phyloP scores from a whole-genome alignment of 2,113 vertebrate species.

The Mustela nigripes region DNA sequence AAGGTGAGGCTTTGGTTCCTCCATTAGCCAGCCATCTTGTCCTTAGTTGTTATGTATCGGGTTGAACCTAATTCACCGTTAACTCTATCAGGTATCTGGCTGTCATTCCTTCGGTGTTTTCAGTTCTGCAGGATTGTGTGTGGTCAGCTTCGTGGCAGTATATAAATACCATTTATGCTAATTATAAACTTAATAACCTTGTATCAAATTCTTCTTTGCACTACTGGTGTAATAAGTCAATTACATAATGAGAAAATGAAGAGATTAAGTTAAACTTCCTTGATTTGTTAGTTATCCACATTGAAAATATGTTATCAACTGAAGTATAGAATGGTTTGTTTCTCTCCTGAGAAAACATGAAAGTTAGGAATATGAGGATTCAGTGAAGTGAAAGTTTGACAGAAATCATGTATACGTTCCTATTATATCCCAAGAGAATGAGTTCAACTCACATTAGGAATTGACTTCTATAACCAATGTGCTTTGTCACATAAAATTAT shows the following conservation, averaged over 20 bases:
- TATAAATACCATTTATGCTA: neutral
- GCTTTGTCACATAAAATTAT: neutral
- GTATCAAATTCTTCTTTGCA: neutral
- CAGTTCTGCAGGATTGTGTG: neutral
- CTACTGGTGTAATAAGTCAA: neutral
- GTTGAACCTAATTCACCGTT: neutral
- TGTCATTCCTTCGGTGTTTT: neutral
- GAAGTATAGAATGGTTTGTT: constrained; percentile 54
- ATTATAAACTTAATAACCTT: neutral
- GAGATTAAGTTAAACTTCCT: constrained; percentile 56
- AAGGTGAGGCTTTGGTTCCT: neutral
- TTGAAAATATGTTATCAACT: constrained; percentile 53
- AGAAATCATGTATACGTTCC: neutral
- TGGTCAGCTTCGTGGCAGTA: neutral
- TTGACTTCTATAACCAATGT: neutral
- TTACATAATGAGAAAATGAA: constrained; percentile 48
- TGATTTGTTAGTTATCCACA: constrained; percentile 50
- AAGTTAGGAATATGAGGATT: constrained; percentile 42
- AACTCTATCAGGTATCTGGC: neutral
- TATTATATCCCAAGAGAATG: neutral
- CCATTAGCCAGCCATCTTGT: neutral
- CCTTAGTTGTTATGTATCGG: neutral
- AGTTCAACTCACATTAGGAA: neutral
- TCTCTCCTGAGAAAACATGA: constrained; percentile 14
- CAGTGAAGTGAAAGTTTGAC: neutral